Percentiles rank a stretch among this genome's conserved stretches.
phyloP scores from a whole-genome alignment of 2,888 invertebrate species.

The Elgonia sp. region DNA sequence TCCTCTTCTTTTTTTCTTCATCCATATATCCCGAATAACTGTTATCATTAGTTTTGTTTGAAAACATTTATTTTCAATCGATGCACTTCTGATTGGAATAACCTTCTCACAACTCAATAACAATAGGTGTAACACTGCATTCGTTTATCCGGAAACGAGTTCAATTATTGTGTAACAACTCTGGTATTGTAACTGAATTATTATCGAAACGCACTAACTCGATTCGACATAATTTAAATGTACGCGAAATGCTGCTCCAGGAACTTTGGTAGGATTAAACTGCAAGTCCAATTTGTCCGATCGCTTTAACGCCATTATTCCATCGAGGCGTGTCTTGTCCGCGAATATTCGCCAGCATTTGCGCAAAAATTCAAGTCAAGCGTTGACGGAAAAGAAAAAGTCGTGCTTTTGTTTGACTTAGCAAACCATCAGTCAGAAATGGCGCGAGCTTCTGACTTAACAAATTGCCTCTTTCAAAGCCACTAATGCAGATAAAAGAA shows the following conservation, averaged over 20 bases:
- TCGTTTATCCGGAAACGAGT: not conserved
- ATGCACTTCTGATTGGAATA: not conserved
- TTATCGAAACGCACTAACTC: slow-evolving; percentile 44
- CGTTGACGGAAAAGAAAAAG: not conserved
- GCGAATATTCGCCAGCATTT: not conserved
- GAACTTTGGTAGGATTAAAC: slow-evolving; percentile 26
- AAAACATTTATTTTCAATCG: too few relatives aligned
- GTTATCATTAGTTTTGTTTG: too few relatives aligned
- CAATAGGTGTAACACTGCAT: slow-evolving; percentile 1
- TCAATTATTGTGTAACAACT: slow-evolving; percentile 41
- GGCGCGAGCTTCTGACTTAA: slow-evolving; percentile 5
- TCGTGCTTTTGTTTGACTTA: not conserved
- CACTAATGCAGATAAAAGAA: slow-evolving; percentile 52
- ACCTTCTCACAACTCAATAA: not conserved
- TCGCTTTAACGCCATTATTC: slow-evolving; percentile 26
- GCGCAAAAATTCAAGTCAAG: not conserved
- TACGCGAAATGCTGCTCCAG: too few relatives aligned
- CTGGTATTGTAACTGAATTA: slow-evolving; percentile 37
- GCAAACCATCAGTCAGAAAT: not conserved
- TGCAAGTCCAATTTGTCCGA: slow-evolving; percentile 37
- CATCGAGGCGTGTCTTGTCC: slow-evolving; percentile 8
- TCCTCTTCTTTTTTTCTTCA: too few relatives aligned
- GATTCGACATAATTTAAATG: not conserved
- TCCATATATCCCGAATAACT: too few relatives aligned
- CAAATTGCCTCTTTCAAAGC: slow-evolving; percentile 35